Evolutionary conservation across 2,888 invertebrate species (phyloP).

Genomic region (Limnephilus lunatus): DNA sequence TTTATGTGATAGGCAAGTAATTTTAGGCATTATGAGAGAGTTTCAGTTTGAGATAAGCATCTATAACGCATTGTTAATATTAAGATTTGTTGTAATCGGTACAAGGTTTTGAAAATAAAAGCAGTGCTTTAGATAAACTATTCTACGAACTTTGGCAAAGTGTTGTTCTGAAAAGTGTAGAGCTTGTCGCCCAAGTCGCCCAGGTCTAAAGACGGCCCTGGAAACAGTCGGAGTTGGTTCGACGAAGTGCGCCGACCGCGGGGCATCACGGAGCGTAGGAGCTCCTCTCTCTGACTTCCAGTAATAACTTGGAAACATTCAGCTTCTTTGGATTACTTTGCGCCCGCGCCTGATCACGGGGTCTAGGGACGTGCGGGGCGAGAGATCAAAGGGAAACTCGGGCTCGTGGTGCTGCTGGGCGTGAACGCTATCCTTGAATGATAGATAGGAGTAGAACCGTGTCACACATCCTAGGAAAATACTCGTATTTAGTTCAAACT

Average conservation of each 20-base stretch:
- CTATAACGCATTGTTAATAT: neutral
- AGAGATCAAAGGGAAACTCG: neutral
- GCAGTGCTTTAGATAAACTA: no score
- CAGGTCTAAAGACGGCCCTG: neutral
- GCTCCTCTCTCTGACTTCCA: slow-evolving; percentile 24
- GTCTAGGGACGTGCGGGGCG: slow-evolving; percentile 10
- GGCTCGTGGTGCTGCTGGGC: neutral
- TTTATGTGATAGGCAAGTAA: neutral
- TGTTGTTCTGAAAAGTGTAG: neutral
- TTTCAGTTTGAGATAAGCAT: neutral
- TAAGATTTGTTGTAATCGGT: neutral
- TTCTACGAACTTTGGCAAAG: neutral
- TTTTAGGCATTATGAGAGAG: neutral
- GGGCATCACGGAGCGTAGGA: slow-evolving; percentile 28
- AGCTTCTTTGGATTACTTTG: slow-evolving; percentile 62
- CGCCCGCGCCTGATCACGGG: slow-evolving; percentile 38
- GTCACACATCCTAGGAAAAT: neutral
- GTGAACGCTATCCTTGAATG: neutral
- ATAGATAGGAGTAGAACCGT: neutral
- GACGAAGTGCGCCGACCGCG: slow-evolving; percentile 42
- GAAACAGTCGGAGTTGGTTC: neutral
- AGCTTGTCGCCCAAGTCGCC: neutral
- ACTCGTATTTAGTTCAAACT: neutral
- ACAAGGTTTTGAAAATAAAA: no score
- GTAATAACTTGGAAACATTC: slow-evolving; percentile 52